Conservation (phyloP, 2,888 invertebrate genomes). For the Scrobipalpa atriplicella region DNA sequence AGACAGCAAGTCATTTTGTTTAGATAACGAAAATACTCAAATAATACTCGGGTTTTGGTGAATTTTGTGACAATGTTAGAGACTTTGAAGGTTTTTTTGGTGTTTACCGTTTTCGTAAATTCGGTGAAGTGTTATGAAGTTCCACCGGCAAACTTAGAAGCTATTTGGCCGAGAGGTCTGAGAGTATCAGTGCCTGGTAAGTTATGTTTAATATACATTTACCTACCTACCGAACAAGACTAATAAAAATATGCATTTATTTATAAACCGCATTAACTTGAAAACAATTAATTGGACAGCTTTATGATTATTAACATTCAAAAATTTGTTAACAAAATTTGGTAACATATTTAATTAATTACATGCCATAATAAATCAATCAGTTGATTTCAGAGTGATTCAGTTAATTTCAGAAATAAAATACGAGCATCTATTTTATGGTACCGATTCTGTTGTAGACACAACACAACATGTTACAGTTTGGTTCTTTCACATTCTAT, state of each 20-base stretch:
- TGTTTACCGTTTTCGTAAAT: neutral
- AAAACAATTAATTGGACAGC: no score
- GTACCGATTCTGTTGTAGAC: no score
- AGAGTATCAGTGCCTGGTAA: slow-evolving; percentile 83
- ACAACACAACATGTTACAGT: no score
- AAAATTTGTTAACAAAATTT: no score
- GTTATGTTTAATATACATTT: neutral
- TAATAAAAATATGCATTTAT: neutral
- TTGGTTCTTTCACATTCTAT: no score
- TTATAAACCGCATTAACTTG: no score
- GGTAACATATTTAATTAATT: no score
- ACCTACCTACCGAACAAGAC: neutral
- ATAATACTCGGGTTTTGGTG: neutral
- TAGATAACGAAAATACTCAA: neutral
- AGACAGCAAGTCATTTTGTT: neutral
- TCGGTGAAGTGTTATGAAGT: slow-evolving; percentile 54
- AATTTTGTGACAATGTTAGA: slow-evolving; percentile 7
- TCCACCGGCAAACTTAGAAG: slow-evolving; percentile 82
- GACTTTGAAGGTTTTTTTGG: neutral
- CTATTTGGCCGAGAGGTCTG: slow-evolving; percentile 83
- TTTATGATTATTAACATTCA: no score
- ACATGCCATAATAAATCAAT: no score
- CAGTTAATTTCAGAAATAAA: neutral
- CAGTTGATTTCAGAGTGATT: neutral
- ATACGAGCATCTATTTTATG: no score